These are phyloP conservation scores for Morelia viridis DNA, from an alignment of 2,797 vertebrate species.

Conservation along the genomic window DNA sequence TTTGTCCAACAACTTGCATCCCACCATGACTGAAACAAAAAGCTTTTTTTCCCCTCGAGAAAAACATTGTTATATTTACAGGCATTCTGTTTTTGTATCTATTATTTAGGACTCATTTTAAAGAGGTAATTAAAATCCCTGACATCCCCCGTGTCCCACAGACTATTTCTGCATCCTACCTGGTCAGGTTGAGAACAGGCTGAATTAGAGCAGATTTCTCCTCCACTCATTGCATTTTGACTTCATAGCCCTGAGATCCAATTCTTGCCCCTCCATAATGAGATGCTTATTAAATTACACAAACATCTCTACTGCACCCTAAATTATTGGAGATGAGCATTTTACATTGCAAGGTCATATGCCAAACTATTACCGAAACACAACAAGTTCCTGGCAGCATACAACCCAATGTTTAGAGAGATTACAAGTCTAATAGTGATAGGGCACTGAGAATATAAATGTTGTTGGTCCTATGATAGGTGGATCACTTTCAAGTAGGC, in stretches of 20 bases:
- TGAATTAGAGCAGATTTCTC: background rate
- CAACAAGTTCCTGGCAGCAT: background rate
- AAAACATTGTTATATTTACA: background rate
- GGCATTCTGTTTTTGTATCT: background rate
- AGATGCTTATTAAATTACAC: slow-evolving; percentile 70
- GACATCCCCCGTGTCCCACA: background rate
- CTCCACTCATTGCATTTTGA: slow-evolving; percentile 42
- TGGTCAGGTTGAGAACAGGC: background rate
- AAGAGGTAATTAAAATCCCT: background rate
- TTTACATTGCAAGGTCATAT: slow-evolving; percentile 4
- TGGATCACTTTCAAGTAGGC: background rate
- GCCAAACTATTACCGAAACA: slow-evolving; percentile 13
- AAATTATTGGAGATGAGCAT: slow-evolving; percentile 55
- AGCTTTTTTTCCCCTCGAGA: background rate
- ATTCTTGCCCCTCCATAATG: slow-evolving; percentile 61
- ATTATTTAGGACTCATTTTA: background rate
- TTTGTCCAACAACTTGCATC: background rate
- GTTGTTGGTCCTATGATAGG: background rate
- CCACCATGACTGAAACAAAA: background rate
- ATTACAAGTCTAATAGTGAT: background rate
- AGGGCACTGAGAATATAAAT: background rate
- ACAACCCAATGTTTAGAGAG: background rate
- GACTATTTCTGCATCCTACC: background rate
- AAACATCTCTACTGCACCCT: slow-evolving; percentile 36
- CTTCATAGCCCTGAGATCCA: slow-evolving; percentile 45